A percentile compares a stretch with the other conserved stretches of the same genome.
These are phyloP conservation scores for Athalia circularis DNA, from an alignment of 2,888 invertebrate genomes.

Conservation along the genomic window DNA sequence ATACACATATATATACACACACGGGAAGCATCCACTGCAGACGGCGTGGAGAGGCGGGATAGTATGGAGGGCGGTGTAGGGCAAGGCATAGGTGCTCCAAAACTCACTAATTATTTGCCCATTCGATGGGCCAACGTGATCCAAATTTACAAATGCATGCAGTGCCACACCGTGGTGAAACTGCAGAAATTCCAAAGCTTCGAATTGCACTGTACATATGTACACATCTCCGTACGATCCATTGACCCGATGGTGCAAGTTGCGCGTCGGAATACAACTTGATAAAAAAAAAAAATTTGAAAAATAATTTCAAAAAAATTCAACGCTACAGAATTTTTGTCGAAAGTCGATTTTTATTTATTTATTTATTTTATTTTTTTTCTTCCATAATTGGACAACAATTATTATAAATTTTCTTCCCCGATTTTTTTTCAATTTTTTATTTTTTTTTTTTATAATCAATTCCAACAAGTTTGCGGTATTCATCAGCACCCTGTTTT, in stretches of 20 bases:
- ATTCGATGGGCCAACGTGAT: constrained; percentile 71
- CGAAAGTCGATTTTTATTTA: constrained; percentile 9
- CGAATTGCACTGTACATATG: background rate
- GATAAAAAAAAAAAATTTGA: background rate
- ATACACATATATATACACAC: no score
- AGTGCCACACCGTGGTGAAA: background rate
- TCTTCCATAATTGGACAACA: constrained; percentile 61
- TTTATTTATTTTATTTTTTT: no score
- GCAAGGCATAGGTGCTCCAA: constrained; percentile 54
- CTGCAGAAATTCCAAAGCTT: background rate
- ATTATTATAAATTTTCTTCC: constrained; percentile 57
- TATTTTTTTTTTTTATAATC: no score
- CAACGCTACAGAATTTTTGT: background rate
- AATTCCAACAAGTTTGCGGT: no score
- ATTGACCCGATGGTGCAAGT: no score
- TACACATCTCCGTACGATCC: no score
- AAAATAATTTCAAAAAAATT: background rate
- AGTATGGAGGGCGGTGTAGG: constrained; percentile 50
- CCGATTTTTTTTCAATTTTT: constrained; percentile 42
- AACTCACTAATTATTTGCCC: constrained; percentile 72
- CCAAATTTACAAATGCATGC: constrained; percentile 71
- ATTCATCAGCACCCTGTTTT: no score
- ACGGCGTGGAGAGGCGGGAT: constrained; percentile 47
- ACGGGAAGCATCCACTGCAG: constrained; percentile 38
- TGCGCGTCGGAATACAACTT: background rate